These are phyloP conservation scores for Aplidium turbinatum DNA, from an alignment of 23 tunicate species.

Conservation along the genomic window DNA sequence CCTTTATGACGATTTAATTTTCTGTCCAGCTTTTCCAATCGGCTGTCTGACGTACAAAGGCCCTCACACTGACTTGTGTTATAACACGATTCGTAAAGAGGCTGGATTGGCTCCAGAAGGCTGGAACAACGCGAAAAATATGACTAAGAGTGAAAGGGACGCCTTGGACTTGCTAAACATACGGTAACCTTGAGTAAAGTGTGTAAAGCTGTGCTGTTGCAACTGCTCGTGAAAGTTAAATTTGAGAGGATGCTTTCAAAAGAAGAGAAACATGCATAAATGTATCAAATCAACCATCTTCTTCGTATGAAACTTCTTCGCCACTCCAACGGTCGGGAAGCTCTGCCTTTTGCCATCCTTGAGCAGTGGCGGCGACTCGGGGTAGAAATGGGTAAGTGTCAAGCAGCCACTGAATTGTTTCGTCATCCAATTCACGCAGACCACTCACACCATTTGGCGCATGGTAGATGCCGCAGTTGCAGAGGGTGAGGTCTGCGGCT, in stretches of 20 bases:
- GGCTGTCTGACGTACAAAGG: conserved; percentile 7
- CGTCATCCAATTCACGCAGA: no score
- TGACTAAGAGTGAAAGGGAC: not conserved
- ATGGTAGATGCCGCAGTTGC: no score
- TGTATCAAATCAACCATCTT: no score
- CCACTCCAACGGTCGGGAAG: no score
- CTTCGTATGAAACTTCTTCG: no score
- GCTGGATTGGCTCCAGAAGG: conserved; percentile 24
- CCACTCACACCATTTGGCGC: no score
- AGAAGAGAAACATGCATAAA: not conserved
- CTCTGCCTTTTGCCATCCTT: no score
- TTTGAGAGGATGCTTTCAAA: not conserved
- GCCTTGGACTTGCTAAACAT: not conserved
- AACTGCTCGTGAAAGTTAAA: not conserved
- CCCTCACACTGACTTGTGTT: conserved; percentile 1
- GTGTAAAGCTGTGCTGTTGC: not conserved
- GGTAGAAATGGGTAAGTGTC: no score
- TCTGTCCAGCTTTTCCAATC: conserved; percentile 3
- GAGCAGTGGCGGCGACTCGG: no score
- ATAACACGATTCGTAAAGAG: not conserved
- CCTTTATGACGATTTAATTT: no score
- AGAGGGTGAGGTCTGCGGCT: no score
- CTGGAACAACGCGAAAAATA: conserved; percentile 4
- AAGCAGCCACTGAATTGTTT: no score
- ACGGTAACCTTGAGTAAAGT: not conserved